Base-by-base conservation (phyloP, 1,140 invertebrate genomes). In the Penaeus indicus region DNA sequence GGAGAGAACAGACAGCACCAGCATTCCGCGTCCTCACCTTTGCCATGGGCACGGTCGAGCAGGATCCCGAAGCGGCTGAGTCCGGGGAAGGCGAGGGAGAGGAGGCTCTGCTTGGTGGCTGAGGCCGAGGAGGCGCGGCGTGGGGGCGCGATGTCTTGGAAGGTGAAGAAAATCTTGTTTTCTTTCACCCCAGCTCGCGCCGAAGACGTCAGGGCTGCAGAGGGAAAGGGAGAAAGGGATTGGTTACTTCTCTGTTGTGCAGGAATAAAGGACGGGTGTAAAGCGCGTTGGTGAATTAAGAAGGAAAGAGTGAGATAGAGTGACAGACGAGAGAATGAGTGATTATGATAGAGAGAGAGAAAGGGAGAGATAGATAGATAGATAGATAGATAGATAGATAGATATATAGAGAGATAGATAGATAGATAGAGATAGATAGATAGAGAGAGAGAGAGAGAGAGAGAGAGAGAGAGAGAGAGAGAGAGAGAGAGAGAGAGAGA, bases 81-180 rank as follows among this genome's bases (percentile, higher is more conserved):
- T 21, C 27, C 47, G 22, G 86, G 86, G 86, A 88, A 88, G 79
- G 86, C 86, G 64, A 83, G 42, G 47, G 86, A 88, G 47, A 88
- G 67, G 64, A 88, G 38, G 67, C 62, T 47, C 38, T 87, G 85
- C 16, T 77, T 64, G 54, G n/a, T 27, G 25, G 22, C 27, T 0
- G 82, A 64, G 32, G 19, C 25, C 11, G n/a, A 32, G 10, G 54
- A 42, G 7, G 77, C 16, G 11, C 78, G 42, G 13, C 79, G n/a
- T 18, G 78, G 79, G 13, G 80, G 25, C 3, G 64, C 11, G 38
- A 88, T 80, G 10, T 62, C 80, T 47, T 54, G 47, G 63, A 88
- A 83, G 47, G 67, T 88, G 67, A 88, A 27, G 54, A 83, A 72
- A 18, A 88, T 42, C 21, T 22, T 83, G 67, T 88, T 60, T 78